Percentiles rank a stretch among this genome's conserved stretches.
Conservation (phyloP, 2,797 vertebrate genomes). For the Apogon talboti region DNA sequence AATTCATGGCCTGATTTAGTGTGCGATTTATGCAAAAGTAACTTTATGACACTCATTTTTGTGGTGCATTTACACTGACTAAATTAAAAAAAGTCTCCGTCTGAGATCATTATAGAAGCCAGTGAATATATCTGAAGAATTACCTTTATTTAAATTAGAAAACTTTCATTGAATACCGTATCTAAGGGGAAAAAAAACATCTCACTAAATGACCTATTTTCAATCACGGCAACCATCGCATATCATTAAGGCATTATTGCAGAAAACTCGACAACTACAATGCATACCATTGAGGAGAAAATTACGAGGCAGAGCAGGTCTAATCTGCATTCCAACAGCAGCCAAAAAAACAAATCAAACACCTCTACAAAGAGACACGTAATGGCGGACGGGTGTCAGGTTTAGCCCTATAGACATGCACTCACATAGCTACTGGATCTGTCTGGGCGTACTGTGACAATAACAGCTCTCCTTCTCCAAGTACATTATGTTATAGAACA, state of each 20-base stretch:
- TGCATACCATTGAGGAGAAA: constrained; percentile 36
- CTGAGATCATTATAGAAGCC: not conserved
- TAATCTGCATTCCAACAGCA: constrained; percentile 60
- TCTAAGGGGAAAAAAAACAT: not conserved
- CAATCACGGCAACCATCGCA: constrained; percentile 23
- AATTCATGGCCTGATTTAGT: not conserved
- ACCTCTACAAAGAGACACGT: constrained; percentile 39
- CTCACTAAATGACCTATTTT: not conserved
- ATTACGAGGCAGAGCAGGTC: constrained; percentile 38
- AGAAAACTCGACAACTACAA: constrained; percentile 18
- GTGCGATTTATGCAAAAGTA: not conserved
- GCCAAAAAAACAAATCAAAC: constrained; percentile 50
- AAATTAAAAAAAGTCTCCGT: constrained; percentile 14
- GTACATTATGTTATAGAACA: constrained; percentile 14
- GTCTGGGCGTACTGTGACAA: constrained; percentile 43
- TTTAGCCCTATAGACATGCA: constrained; percentile 58
- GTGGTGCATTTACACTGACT: not conserved
- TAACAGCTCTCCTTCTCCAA: constrained; percentile 5
- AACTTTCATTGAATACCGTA: not conserved
- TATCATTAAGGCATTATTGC: constrained; percentile 1
- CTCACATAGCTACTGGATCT: constrained; percentile 33
- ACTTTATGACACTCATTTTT: constrained; percentile 15
- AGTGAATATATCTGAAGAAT: not conserved
- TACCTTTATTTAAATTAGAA: not conserved
- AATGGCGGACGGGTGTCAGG: constrained; percentile 59